Evolutionary conservation across 2,888 invertebrate genomes (phyloP).

Genomic region (Cheilosia impressa): DNA sequence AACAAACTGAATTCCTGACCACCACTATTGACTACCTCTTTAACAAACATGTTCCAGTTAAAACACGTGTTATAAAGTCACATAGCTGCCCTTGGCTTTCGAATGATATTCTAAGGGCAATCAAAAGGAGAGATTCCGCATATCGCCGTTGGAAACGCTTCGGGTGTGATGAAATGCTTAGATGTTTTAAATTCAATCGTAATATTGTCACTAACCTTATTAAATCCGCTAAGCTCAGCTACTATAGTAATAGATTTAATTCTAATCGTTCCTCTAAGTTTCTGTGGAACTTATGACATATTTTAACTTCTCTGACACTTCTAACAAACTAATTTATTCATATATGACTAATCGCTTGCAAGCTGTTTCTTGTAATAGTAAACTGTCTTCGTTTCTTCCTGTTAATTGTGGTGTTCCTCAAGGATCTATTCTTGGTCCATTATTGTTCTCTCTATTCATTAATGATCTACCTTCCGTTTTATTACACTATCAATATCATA

Average conservation of each 20-base stretch:
- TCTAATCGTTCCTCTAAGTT: too few species aligned
- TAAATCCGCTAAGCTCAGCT: background rate
- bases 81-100: background rate
- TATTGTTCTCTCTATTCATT: too few species aligned
- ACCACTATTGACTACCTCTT: background rate
- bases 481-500: too few species aligned
- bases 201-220: background rate
- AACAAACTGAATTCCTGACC: background rate
- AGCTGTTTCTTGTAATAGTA: too few species aligned
- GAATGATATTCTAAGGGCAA: background rate
- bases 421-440: too few species aligned
- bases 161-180: background rate
- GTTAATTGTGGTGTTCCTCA: too few species aligned
- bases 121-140: background rate
- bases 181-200: background rate
- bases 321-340: too few species aligned
- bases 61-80: background rate
- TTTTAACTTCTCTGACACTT: too few species aligned
- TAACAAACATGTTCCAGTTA: conserved; percentile 1
- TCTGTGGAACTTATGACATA: too few species aligned
- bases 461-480: too few species aligned
- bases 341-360: too few species aligned
- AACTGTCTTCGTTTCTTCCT: background rate
- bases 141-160: background rate
- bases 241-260: too few species aligned